Base-by-base conservation (phyloP, 1,140 invertebrate species). In the Lycorma delicatula region DNA sequence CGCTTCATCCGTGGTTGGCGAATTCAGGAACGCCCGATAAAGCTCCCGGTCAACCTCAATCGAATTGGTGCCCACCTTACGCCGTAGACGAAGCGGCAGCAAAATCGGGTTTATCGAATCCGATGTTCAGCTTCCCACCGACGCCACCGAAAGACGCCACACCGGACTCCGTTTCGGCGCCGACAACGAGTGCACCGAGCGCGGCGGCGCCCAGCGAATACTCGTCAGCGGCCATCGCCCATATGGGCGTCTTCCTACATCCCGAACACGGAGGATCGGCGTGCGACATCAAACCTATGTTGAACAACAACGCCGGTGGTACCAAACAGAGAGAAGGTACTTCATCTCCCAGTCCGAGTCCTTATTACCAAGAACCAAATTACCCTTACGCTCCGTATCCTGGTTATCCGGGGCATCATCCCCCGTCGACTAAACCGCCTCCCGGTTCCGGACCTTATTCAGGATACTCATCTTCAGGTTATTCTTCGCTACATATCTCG, bases 311-410 rank as follows among this genome's bases (percentile, higher is more conserved):
- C 27, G 7, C 41, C 1, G 2, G 16, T 1, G 60, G 59, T 18
- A 62, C 63, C 18, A 65, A 65, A 58, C 64, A 65, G 48, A 57
- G 64, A 50, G 64, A 65, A 65, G 64, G 64, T 65, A 65, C 62
- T 18, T 57, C 56, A 25, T 54, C 60, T n/a, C 55, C 59, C 20
- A 59, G 58, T 22, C 58, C 53, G n/a, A 56, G n/a, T 18, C 48
- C 26, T 31, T 23, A 28, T 28, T 34, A 49, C 34, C 56, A 57
- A 27, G 41, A 44, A 54, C 36, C 56, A 52, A 56, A 27, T 27
- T 31, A 50, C 48, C 48, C 56, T 22, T 58, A 58, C 26, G 18
- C 56, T 1, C 47, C 56, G 1, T 58, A 58, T 54, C 56, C 41
- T 34, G 36, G 34, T 2, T 58, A 58, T 54, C 56, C 41, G 34